Evolutionary conservation across 2,797 vertebrate species (phyloP).

Genomic region (Chaunax sp.): DNA sequence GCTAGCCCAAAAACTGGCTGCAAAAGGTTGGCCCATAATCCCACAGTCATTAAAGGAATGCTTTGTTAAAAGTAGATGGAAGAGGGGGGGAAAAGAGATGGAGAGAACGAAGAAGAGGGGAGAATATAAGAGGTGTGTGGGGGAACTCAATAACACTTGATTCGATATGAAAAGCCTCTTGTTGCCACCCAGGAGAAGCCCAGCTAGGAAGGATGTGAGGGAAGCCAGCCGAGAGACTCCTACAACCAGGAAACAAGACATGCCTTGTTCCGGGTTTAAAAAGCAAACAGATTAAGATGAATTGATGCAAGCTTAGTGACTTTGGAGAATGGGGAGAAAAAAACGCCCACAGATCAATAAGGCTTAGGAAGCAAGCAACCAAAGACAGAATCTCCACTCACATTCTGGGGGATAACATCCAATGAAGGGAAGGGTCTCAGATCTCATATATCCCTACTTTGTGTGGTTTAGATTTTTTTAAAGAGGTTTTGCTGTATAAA

Average conservation of each 20-base stretch:
- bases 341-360: slow-evolving; percentile 85
- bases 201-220: slow-evolving; percentile 80
- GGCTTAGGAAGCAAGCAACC: slow-evolving; percentile 81
- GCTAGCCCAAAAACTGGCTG: slow-evolving; percentile 81
- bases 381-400: slow-evolving; percentile 76
- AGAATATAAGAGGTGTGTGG: slow-evolving; percentile 78
- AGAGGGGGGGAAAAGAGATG: slow-evolving; percentile 65
- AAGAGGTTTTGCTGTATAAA: slow-evolving; percentile 57
- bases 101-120: slow-evolving; percentile 68
- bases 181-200: slow-evolving; percentile 85
- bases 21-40: slow-evolving; percentile 84
- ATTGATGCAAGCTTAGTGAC: slow-evolving; percentile 86
- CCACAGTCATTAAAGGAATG: slow-evolving; percentile 85
- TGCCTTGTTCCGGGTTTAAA: slow-evolving; percentile 87
- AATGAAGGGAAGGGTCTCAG: slow-evolving; percentile 73
- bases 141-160: slow-evolving; percentile 88
- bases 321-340: slow-evolving; percentile 80
- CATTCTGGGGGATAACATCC: slow-evolving; percentile 77
- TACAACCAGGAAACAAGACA: slow-evolving; percentile 85
- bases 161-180: slow-evolving; percentile 86
- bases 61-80: slow-evolving; percentile 84
- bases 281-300: slow-evolving; percentile 87
- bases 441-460: slow-evolving; percentile 69
- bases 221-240: slow-evolving; percentile 82
- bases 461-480: slow-evolving; percentile 62